These are phyloP conservation scores for Rhinoderma darwinii DNA, from an alignment of 2,113 vertebrate species.

Conservation along the genomic window DNA sequence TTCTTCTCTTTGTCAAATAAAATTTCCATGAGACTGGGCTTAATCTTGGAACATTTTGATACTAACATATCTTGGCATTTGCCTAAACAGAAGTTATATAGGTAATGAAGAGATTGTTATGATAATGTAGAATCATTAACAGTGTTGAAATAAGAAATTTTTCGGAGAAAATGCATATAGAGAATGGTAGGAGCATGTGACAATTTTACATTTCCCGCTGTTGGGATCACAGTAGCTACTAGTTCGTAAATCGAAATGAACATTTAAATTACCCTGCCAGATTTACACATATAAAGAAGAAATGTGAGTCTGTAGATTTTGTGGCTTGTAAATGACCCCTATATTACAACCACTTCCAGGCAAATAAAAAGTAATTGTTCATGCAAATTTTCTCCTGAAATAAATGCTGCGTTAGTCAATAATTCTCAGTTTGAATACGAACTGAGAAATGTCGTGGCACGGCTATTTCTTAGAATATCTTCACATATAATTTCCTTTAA, in stretches of 20 bases:
- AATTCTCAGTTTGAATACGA: background rate
- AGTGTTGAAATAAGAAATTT: background rate
- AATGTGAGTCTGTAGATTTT: background rate
- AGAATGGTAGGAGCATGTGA: background rate
- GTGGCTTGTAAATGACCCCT: background rate
- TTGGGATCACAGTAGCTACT: background rate
- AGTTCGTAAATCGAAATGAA: background rate
- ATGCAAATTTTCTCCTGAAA: background rate
- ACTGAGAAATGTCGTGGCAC: background rate
- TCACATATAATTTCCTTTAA: background rate
- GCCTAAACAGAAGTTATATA: too few relatives aligned
- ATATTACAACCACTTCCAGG: background rate
- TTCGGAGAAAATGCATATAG: background rate
- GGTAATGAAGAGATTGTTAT: too few relatives aligned
- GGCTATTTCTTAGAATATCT: background rate
- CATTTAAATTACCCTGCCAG: background rate
- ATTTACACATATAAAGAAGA: background rate
- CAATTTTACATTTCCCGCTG: background rate
- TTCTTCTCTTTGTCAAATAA: too few relatives aligned
- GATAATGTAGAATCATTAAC: too few relatives aligned
- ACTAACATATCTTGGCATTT: background rate
- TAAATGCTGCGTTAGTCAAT: background rate
- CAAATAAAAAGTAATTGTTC: background rate
- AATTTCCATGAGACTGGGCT: background rate
- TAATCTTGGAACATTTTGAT: background rate